Evolutionary conservation across 2,113 vertebrate genomes (phyloP).

Genomic region (Notarius lentiginosus): DNA sequence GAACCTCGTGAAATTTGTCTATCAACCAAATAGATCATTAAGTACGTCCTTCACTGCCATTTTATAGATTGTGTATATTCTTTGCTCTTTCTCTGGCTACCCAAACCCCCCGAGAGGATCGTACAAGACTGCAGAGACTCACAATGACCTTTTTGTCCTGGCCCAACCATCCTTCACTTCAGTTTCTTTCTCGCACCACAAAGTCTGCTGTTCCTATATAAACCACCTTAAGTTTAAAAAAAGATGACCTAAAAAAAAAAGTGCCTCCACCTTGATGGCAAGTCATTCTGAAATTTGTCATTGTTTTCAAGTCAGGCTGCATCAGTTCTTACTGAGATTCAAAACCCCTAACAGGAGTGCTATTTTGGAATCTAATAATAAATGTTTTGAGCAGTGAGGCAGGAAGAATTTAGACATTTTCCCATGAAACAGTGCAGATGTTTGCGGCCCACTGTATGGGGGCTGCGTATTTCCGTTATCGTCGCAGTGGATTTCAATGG

Average conservation of each 20-base stretch:
- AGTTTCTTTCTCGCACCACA: neutral
- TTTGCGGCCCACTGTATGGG: neutral
- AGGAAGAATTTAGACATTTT: neutral
- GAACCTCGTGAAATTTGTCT: neutral
- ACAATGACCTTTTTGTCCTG: constrained; percentile 33
- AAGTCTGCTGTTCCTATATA: neutral
- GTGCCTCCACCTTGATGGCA: neutral
- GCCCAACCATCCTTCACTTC: neutral
- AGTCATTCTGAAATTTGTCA: neutral
- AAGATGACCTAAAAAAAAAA: neutral
- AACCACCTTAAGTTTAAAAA: neutral
- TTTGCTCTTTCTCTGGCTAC: neutral
- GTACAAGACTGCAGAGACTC: neutral
- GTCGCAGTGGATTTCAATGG: constrained; percentile 55
- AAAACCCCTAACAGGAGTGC: neutral
- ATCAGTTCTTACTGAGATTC: neutral
- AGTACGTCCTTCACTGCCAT: neutral
- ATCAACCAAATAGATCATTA: neutral
- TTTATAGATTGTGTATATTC: constrained; percentile 1
- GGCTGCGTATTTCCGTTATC: constrained; percentile 47
- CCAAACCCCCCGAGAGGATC: constrained; percentile 13
- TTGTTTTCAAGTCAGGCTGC: neutral
- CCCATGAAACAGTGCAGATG: neutral
- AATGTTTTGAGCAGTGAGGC: neutral
- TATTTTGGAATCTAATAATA: neutral